These are phyloP conservation scores for Meteorus cinctellus DNA, from an alignment of 2,888 invertebrate species.

Conservation along the genomic window DNA sequence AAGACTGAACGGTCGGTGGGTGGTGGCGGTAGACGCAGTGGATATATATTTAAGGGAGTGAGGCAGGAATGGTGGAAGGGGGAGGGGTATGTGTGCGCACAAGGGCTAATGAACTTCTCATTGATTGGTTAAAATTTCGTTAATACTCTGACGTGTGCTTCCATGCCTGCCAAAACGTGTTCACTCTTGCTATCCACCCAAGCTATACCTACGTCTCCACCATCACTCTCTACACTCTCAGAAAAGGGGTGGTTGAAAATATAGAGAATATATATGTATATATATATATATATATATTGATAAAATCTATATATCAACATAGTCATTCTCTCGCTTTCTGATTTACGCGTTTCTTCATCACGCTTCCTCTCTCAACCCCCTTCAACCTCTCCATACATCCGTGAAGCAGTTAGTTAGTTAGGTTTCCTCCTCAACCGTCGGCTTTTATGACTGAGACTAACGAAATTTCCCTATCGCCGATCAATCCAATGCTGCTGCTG, in stretches of 20 bases:
- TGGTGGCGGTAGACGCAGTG: slow-evolving; percentile 46
- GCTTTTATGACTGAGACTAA: slow-evolving; percentile 70
- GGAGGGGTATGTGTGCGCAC: slow-evolving; percentile 51
- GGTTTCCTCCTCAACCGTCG: slow-evolving; percentile 62
- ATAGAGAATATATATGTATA: slow-evolving; percentile 54
- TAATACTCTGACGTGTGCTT: slow-evolving; percentile 70
- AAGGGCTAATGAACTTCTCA: slow-evolving; percentile 72
- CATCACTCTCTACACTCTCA: slow-evolving; percentile 63
- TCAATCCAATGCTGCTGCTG: slow-evolving; percentile 63
- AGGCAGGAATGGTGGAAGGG: not conserved
- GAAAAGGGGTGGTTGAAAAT: slow-evolving; percentile 57
- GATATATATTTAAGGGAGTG: slow-evolving; percentile 41
- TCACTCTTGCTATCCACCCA: slow-evolving; percentile 46
- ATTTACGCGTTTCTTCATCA: slow-evolving; percentile 46
- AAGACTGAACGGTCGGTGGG: slow-evolving; percentile 8
- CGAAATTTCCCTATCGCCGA: slow-evolving; percentile 72
- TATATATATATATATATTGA: not conserved
- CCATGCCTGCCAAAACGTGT: slow-evolving; percentile 52
- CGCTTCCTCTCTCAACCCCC: slow-evolving; percentile 46
- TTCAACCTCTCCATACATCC: slow-evolving; percentile 43
- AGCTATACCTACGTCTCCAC: slow-evolving; percentile 43
- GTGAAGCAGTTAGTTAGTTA: slow-evolving; percentile 56
- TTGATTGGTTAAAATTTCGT: slow-evolving; percentile 72
- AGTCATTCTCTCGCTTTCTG: slow-evolving; percentile 51
- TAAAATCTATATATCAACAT: slow-evolving; percentile 39